phyloP scores from a whole-genome alignment of 2,888 invertebrate genomes.

The Trypoxylon attenuatum region DNA sequence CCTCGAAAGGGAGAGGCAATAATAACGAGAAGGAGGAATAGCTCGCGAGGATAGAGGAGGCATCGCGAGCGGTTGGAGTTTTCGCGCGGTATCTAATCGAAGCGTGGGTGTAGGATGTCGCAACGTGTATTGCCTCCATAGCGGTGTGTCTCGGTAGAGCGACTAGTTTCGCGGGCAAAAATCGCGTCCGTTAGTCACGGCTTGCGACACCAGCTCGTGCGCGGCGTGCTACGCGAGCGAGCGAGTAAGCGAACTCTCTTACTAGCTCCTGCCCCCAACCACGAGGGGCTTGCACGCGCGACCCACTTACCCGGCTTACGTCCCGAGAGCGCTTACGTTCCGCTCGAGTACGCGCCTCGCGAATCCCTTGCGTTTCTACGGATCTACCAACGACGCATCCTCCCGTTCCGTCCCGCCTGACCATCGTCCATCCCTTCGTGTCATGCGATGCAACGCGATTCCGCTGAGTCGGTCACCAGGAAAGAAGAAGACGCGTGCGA shows the following conservation, averaged over 20 bases:
- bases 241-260: slow-evolving; percentile 55
- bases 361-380: slow-evolving; percentile 4
- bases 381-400: background rate
- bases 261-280: no score
- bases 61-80: no score
- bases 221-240: slow-evolving; percentile 70
- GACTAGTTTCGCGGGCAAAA: slow-evolving; percentile 70
- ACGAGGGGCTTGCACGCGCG: slow-evolving; percentile 64
- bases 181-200: slow-evolving; percentile 71
- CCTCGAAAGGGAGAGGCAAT: no score
- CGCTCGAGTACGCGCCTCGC: slow-evolving; percentile 17
- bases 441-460: background rate
- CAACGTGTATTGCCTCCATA: slow-evolving; percentile 66
- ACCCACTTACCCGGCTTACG: slow-evolving; percentile 65
- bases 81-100: slow-evolving; percentile 35
- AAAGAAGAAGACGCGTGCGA: background rate
- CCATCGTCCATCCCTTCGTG: background rate
- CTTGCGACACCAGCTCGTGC: slow-evolving; percentile 66
- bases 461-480: background rate
- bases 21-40: no score
- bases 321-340: slow-evolving; percentile 23
- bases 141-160: slow-evolving; percentile 60
- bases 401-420: background rate
- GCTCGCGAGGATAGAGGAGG: no score
- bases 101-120: slow-evolving; percentile 69